Evolutionary conservation across 1,140 invertebrate genomes (phyloP), one percentile per base, ranked within the genome.

Genomic region (Neocloeon triangulifer): DNA sequence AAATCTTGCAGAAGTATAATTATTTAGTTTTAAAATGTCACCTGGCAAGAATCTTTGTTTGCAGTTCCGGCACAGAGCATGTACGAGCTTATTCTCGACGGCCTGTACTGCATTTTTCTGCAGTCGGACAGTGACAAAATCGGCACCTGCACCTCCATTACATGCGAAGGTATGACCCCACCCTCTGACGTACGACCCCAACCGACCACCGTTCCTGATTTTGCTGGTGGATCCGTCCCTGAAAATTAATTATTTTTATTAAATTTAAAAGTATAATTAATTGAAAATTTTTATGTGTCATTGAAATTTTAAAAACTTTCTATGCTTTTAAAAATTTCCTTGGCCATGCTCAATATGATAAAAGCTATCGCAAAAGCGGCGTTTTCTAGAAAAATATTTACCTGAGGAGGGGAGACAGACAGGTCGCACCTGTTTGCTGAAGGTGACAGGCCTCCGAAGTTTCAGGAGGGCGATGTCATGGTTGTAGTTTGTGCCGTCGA

Each of bases 391-490:
- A n/a, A n/a, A n/a, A n/a, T n/a, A n/a, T n/a, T n/a, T n/a, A n/a
- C n/a, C n/a, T n/a, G n/a, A n/a, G n/a, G n/a, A 50, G 1, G 78
- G 76, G 21, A 86, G 55, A 50, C 81, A 85, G 8, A 84, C 65
- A 1, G 81, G 79, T 37, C 66, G 66, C 37, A 86, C 69, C 30
- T 66, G 73, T 52, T 78, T 80, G 0, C 68, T 69, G 45, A 80
- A 82, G 17, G 56, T 55, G 1, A 85, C 75, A 0, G 74, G 66
- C 45, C 76, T 74, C 12, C 76, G 50, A 21, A 88, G 49, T 44
- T 66, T 72, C 4, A 86, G 50, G 16, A 88, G 49, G 0, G 80
- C 80, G 29, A 86, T 76, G 45, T 88, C 81, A 43, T 85, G 80
- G 49, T 85, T 81, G 45, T 80, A 84, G 0, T 74, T 75, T 40